Percentiles rank a stretch among this genome's conserved stretches.
Evolutionary conservation across 2,797 vertebrate species (phyloP).

Genomic region (Pempheris klunzingeri): DNA sequence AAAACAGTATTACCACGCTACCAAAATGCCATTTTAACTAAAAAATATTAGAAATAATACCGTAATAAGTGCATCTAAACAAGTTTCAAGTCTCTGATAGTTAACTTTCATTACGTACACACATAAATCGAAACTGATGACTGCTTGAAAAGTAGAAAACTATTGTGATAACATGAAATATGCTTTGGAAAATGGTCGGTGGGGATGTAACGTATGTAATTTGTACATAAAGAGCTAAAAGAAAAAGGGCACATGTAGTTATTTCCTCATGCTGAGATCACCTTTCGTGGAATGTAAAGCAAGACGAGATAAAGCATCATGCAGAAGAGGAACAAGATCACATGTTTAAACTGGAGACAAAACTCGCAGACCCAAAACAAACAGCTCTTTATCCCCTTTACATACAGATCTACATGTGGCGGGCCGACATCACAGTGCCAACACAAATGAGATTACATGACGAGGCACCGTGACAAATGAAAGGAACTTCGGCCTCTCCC

Average conservation of each 20-base stretch:
- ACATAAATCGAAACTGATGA: not conserved
- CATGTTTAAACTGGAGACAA: slow-evolving; percentile 51
- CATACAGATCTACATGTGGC: slow-evolving; percentile 35
- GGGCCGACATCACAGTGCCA: slow-evolving; percentile 29
- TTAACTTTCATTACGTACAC: not conserved
- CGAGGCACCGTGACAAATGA: slow-evolving; percentile 31
- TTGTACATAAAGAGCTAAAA: slow-evolving; percentile 10
- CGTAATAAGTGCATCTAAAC: not conserved
- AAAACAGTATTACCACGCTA: not conserved
- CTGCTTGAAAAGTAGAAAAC: not conserved
- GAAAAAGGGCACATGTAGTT: not conserved
- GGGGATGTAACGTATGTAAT: not conserved
- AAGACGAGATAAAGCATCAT: slow-evolving; percentile 26
- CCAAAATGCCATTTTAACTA: slow-evolving; percentile 22
- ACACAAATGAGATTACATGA: slow-evolving; percentile 52
- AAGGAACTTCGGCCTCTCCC: slow-evolving; percentile 18
- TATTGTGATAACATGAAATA: not conserved
- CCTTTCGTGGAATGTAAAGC: slow-evolving; percentile 17
- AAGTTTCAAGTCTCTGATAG: not conserved
- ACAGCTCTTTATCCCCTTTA: slow-evolving; percentile 55
- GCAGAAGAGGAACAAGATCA: slow-evolving; percentile 40
- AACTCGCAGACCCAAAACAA: slow-evolving; percentile 58
- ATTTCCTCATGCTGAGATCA: slow-evolving; percentile 13
- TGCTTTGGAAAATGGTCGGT: not conserved
- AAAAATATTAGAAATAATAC: not conserved